These are phyloP conservation scores for Triplophysa dalaica DNA, from an alignment of 2,113 vertebrate species.

Conservation along the genomic window DNA sequence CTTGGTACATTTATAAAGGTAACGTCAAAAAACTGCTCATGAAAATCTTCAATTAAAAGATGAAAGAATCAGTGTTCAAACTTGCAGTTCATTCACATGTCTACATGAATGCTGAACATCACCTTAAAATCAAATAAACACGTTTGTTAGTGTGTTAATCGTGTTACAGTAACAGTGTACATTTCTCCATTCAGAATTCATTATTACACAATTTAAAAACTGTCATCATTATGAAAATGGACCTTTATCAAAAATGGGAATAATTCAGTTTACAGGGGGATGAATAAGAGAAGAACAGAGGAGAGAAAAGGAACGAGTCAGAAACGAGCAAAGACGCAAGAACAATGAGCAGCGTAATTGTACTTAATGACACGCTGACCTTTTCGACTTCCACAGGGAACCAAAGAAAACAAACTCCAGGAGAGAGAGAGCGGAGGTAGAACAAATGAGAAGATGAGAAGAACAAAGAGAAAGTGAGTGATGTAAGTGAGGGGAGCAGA, in stretches of 20 bases:
- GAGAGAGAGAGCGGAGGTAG: background rate
- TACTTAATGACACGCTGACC: slow-evolving; percentile 14
- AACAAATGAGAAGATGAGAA: slow-evolving; percentile 4
- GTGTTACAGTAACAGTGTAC: background rate
- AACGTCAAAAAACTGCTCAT: slow-evolving; percentile 36
- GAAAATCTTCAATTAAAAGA: slow-evolving; percentile 42
- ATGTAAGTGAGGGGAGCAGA: background rate
- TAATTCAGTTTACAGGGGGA: background rate
- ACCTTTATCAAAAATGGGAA: background rate
- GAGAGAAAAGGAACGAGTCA: slow-evolving; percentile 12
- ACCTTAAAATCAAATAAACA: slow-evolving; percentile 12
- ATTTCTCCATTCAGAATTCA: background rate
- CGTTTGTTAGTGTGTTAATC: slow-evolving; percentile 25
- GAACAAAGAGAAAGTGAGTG: background rate
- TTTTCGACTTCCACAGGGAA: slow-evolving; percentile 5
- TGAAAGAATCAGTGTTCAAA: slow-evolving; percentile 52
- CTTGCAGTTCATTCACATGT: slow-evolving; percentile 52
- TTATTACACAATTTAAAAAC: background rate
- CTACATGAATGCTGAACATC: background rate
- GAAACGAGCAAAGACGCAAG: background rate
- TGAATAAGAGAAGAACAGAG: background rate
- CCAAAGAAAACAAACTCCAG: background rate
- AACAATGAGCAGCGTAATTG: slow-evolving; percentile 20
- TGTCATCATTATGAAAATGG: background rate
- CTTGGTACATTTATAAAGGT: slow-evolving; percentile 69